Conservation (phyloP, 2,888 invertebrate genomes). For the Gnatocerus cornutus region DNA sequence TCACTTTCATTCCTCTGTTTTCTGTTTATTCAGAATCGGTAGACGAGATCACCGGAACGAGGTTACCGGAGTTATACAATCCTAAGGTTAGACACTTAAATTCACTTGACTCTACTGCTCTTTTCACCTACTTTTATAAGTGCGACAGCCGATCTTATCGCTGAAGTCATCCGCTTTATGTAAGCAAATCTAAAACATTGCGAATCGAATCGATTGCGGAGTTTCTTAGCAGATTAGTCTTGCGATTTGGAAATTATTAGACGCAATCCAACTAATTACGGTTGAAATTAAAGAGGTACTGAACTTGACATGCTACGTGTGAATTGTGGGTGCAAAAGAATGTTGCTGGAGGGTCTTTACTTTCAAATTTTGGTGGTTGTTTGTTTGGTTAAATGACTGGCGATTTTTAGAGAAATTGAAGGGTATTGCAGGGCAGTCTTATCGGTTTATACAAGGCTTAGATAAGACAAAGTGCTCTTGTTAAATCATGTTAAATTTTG, state of each 20-base stretch:
- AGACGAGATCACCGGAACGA: conserved; percentile 42
- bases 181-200: conserved; percentile 18
- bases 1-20: conserved; percentile 38
- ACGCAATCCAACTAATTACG: conserved; percentile 19
- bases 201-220: conserved; percentile 21
- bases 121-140: conserved; percentile 41
- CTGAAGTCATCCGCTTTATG: conserved; percentile 36
- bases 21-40: conserved; percentile 19
- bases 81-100: conserved; percentile 34
- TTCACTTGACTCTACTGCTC: conserved; percentile 43
- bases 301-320: conserved; percentile 29
- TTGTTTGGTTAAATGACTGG: conserved; percentile 11
- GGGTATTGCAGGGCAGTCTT: too few species aligned
- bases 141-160: conserved; percentile 20
- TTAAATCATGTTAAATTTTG: too few species aligned
- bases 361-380: conserved; percentile 21
- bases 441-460: too few species aligned
- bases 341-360: conserved; percentile 11
- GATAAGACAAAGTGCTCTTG: too few species aligned
- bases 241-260: conserved; percentile 30
- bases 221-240: conserved; percentile 13
- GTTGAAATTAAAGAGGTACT: conserved; percentile 9
- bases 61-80: conserved; percentile 46
- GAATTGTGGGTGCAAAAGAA: background rate
- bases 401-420: conserved; percentile 8